Conservation (phyloP, 1,140 invertebrate genomes). For the Lepidurus packardi region DNA sequence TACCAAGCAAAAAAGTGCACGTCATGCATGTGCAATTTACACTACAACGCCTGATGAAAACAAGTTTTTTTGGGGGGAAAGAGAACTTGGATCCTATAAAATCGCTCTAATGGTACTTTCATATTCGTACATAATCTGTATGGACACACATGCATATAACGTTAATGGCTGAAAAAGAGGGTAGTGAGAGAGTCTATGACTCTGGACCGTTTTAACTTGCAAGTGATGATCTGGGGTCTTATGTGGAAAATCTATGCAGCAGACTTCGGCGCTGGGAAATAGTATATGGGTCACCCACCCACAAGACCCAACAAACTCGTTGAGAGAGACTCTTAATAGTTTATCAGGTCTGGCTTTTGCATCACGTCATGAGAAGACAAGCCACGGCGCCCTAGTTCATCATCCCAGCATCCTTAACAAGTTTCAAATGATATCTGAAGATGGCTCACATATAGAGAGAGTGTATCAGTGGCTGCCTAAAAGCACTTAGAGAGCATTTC, state of each 20-base stretch:
- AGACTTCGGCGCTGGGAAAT: neutral
- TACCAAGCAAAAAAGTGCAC: neutral
- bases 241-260: neutral
- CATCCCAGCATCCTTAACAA: neutral
- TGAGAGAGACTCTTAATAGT: constrained; percentile 1
- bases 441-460: neutral
- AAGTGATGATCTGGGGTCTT: too few species aligned
- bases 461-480: neutral
- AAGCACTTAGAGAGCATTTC: neutral
- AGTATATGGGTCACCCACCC: neutral
- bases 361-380: neutral
- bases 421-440: neutral
- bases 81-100: too few species aligned
- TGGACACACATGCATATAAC: too few species aligned
- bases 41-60: constrained; percentile 12
- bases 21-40: constrained; percentile 21
- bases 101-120: too few species aligned
- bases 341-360: constrained; percentile 10
- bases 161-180: too few species aligned
- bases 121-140: too few species aligned
- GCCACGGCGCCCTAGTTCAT: constrained; percentile 5
- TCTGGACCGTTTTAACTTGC: too few species aligned
- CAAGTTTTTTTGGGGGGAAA: neutral
- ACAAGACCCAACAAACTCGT: neutral
- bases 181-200: too few species aligned